Percentiles rank a stretch among this genome's conserved stretches.
Conservation (phyloP, 2,113 vertebrate genomes). For the Delphinapterus leucas region DNA sequence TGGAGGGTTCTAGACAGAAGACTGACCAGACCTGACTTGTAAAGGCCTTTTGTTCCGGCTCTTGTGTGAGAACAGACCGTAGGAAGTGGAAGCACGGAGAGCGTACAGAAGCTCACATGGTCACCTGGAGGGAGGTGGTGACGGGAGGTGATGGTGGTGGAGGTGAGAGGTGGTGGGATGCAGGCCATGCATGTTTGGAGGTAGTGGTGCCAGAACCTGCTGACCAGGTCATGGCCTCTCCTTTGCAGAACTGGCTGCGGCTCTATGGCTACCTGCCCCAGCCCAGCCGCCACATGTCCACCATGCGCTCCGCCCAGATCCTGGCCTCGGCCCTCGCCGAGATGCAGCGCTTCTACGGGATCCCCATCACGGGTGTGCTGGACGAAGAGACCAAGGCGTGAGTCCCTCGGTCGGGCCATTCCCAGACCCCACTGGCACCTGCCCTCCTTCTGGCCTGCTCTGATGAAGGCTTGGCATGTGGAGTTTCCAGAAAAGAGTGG, state of each 20-base stretch:
- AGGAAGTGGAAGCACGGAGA: neutral
- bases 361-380: slow-evolving; percentile 89
- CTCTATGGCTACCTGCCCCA: slow-evolving; percentile 95
- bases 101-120: neutral
- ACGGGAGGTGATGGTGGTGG: neutral
- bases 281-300: slow-evolving; percentile 94
- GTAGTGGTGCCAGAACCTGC: neutral
- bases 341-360: slow-evolving; percentile 97
- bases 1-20: neutral
- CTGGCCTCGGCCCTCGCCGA: slow-evolving; percentile 90
- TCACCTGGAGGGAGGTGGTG: neutral
- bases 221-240: neutral
- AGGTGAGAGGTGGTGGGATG: neutral
- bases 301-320: slow-evolving; percentile 93
- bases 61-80: neutral
- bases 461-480: neutral
- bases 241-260: slow-evolving; percentile 92
- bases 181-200: neutral
- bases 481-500: neutral
- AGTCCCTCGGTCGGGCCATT: slow-evolving; percentile 59
- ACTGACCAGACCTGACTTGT: neutral
- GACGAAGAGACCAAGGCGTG: slow-evolving; percentile 90
- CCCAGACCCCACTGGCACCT: neutral
- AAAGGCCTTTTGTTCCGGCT: neutral
- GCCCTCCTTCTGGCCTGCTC: neutral